Percentiles rank a stretch among this genome's conserved stretches.
Conservation (phyloP, 1,140 invertebrate genomes). For the Brachionus manjavacas region DNA sequence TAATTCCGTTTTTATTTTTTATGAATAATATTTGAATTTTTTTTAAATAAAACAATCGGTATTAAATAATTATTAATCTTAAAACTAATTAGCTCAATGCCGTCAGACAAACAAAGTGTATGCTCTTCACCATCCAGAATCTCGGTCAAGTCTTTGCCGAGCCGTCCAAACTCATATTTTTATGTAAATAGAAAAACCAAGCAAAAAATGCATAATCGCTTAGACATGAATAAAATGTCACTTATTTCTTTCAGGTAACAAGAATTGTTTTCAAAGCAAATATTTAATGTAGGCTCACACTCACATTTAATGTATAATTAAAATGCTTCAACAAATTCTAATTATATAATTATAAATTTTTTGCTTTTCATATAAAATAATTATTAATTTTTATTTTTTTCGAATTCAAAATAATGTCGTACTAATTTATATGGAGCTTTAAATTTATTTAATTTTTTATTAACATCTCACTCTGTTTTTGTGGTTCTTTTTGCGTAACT, state of each 20-base stretch:
- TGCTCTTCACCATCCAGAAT: not conserved
- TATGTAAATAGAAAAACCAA: not conserved
- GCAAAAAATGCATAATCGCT: slow-evolving; percentile 13
- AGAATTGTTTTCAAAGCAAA: slow-evolving; percentile 1
- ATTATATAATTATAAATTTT: not conserved
- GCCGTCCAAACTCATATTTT: not conserved
- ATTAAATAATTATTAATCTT: not conserved
- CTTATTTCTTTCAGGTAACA: slow-evolving; percentile 23
- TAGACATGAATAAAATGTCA: not conserved
- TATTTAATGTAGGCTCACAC: not conserved
- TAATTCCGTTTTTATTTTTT: not conserved
- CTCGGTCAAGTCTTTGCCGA: not conserved
- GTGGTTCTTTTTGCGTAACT: not conserved
- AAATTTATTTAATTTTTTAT: not conserved
- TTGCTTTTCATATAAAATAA: not conserved
- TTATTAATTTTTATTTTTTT: not conserved
- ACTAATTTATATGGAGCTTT: not conserved
- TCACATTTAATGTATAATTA: not conserved
- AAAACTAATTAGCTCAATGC: not conserved
- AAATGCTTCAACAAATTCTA: not conserved
- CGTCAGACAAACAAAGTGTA: not conserved
- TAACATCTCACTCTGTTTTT: not conserved
- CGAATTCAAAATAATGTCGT: not conserved
- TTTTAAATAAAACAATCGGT: not conserved
- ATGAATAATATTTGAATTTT: not conserved